Conservation (phyloP, 2,888 invertebrate genomes). For the Melieria crassipennis region DNA sequence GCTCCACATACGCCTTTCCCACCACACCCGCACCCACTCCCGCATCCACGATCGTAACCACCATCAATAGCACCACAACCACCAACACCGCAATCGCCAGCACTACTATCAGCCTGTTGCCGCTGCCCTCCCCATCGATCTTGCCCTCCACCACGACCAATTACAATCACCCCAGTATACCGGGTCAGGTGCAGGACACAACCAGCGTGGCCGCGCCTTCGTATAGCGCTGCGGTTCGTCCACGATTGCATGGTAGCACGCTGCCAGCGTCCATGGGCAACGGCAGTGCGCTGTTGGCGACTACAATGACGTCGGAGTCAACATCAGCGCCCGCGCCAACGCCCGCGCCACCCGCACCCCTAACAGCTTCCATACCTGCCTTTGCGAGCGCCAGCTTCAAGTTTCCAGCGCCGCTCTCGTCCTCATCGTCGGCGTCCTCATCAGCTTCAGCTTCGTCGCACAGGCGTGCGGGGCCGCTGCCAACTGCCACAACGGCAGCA, state of each 20-base stretch:
- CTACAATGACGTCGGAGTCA: neutral
- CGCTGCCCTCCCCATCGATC: conserved; percentile 52
- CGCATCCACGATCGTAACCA: conserved; percentile 19
- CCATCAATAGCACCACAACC: conserved; percentile 36
- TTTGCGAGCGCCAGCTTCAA: conserved; percentile 36
- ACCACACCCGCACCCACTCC: conserved; percentile 40
- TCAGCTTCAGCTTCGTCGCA: conserved; percentile 40
- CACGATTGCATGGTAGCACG: too few species aligned
- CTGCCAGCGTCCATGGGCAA: conserved; percentile 10
- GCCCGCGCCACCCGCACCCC: neutral
- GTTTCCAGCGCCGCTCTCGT: conserved; percentile 41
- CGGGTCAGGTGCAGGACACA: conserved; percentile 52
- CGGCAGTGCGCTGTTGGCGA: conserved; percentile 5
- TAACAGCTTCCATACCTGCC: conserved; percentile 39
- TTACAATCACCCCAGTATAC: conserved; percentile 44
- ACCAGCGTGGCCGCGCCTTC: neutral
- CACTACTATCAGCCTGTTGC: conserved; percentile 47
- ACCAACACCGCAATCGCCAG: conserved; percentile 40
- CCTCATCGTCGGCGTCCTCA: conserved; percentile 41
- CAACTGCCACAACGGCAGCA: conserved; percentile 20
- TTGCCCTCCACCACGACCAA: conserved; percentile 40
- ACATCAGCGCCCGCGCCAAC: neutral
- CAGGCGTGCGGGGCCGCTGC: conserved; percentile 34
- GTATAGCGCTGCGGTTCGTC: neutral
- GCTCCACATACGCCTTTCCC: conserved; percentile 50